Evolutionary conservation across 1,140 invertebrate genomes (phyloP).

Genomic region (Philaenus spumarius): DNA sequence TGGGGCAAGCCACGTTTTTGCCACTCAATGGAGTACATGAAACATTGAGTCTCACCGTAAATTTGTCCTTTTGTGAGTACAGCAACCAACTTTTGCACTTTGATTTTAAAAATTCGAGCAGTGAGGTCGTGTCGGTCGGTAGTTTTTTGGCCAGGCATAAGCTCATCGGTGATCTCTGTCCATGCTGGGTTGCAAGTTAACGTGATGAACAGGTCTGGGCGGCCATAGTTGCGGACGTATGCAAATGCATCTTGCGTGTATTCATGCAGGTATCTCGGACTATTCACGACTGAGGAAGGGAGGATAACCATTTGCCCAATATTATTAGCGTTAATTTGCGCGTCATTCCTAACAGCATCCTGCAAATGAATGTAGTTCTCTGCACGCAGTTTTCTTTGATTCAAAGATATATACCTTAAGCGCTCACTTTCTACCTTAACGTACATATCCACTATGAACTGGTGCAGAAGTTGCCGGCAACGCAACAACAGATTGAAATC

Average conservation of each 20-base stretch:
- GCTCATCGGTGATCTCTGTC: no score
- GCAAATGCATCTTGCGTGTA: no score
- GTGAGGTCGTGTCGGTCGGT: no score
- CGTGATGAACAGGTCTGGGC: constrained; percentile 25
- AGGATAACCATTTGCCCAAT: no score
- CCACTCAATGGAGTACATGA: no score
- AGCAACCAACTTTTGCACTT: no score
- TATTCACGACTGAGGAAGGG: no score
- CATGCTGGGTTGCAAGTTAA: no score
- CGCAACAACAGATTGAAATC: constrained; percentile 23
- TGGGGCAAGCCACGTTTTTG: no score
- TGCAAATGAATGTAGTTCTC: constrained; percentile 33
- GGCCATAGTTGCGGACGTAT: constrained; percentile 19
- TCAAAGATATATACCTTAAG: constrained; percentile 35
- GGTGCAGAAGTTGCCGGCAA: constrained; percentile 33
- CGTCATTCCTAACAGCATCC: constrained; percentile 32
- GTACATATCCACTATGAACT: constrained; percentile 41
- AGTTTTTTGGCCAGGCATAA: no score
- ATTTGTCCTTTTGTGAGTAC: constrained; percentile 34
- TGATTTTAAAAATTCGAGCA: constrained; percentile 40
- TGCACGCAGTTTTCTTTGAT: constrained; percentile 29
- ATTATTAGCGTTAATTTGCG: constrained; percentile 22
- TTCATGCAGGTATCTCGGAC: constrained; percentile 23
- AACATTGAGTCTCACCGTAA: no score
- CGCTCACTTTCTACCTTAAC: constrained; percentile 42